Evolutionary conservation across 2,888 invertebrate genomes (phyloP).

Genomic region (Yponomeuta sedellus): DNA sequence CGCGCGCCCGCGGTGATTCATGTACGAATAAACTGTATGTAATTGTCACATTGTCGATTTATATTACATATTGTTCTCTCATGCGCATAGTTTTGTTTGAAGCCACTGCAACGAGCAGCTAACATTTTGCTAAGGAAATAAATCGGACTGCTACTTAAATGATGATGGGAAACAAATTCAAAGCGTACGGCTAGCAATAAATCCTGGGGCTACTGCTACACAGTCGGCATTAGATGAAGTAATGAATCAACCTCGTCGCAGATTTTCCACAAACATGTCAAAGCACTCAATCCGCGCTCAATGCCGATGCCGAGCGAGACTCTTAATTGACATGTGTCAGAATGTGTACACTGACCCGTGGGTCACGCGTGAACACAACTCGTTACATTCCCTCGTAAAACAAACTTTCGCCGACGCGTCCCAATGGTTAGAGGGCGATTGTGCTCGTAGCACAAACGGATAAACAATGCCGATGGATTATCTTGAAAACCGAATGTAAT

Average conservation of each 20-base stretch:
- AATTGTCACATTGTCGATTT: conserved; percentile 17
- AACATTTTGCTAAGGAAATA: conserved; percentile 11
- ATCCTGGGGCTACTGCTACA: conserved; percentile 25
- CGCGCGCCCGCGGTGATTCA: conserved; percentile 12
- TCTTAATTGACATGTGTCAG: conserved; percentile 76
- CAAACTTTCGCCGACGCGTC: conserved; percentile 53
- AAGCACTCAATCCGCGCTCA: conserved; percentile 67
- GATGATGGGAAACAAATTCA: conserved; percentile 38
- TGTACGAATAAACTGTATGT: conserved; percentile 15
- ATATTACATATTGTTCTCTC: conserved; percentile 15
- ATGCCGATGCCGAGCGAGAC: conserved; percentile 44
- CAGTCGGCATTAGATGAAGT: conserved; percentile 35
- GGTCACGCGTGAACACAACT: conserved; percentile 69
- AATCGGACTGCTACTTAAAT: conserved; percentile 11
- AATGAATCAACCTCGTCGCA: conserved; percentile 67
- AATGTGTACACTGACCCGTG: conserved; percentile 65
- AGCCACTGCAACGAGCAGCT: not conserved
- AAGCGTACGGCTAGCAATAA: conserved; percentile 32
- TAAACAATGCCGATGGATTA: conserved; percentile 14
- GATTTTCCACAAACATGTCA: conserved; percentile 71
- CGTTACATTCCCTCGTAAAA: conserved; percentile 53
- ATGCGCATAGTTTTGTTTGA: not conserved
- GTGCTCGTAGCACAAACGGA: conserved; percentile 31
- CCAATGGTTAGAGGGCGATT: conserved; percentile 38
- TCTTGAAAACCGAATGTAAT: not conserved